Conservation (phyloP, 1,140 invertebrate species). For the Macrocentrus cingulum region DNA sequence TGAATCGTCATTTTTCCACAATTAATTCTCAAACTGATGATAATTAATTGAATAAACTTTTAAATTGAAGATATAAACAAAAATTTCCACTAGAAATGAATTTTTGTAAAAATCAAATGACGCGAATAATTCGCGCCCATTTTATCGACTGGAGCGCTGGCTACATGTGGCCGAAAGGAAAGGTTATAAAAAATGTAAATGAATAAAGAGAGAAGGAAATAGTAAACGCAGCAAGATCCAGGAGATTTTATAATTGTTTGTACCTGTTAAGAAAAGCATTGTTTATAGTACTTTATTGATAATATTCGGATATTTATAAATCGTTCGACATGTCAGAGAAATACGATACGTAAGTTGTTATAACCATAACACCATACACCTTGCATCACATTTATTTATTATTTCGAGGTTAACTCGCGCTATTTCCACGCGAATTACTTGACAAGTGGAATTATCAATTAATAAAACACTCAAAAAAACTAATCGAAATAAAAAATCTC, state of each 20-base stretch:
- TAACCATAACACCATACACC: neutral
- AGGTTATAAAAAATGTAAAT: no score
- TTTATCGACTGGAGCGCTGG: no score
- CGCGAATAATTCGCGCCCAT: neutral
- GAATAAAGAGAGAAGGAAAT: neutral
- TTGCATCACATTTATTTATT: neutral
- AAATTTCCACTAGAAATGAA: no score
- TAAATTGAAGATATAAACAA: no score
- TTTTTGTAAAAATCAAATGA: neutral
- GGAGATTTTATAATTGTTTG: conserved; percentile 13
- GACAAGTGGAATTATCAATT: no score
- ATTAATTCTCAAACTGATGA: neutral
- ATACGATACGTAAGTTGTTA: conserved; percentile 20
- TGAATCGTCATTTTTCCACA: conserved; percentile 57
- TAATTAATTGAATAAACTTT: no score
- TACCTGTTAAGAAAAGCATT: conserved; percentile 22
- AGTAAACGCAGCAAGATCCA: neutral
- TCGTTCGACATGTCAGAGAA: conserved; percentile 21
- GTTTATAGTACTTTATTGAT: conserved; percentile 14
- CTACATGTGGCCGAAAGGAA: no score
- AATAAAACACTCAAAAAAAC: neutral
- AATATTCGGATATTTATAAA: conserved; percentile 31
- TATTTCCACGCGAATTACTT: no score
- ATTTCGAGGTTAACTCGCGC: neutral
- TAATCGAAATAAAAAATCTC: no score